Evolutionary conservation across 2,888 invertebrate genomes (phyloP), one percentile per base, ranked within the genome.

Genomic region (Leucozona laternaria): DNA sequence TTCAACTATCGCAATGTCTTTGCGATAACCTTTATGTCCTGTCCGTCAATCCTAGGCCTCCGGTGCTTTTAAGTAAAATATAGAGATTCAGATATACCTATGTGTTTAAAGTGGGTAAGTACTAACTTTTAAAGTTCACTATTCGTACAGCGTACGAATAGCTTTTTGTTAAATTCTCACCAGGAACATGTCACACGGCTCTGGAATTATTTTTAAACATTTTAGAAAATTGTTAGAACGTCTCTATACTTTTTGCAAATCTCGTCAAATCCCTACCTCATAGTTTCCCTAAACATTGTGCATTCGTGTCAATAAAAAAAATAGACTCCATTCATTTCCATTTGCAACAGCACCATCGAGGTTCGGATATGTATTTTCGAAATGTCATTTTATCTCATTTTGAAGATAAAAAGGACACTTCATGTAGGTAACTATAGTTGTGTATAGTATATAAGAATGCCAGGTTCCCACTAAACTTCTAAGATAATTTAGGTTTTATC

Each of bases 221-320:
- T 8, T 45, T 17, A 7, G n/a, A 17, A 2, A 45, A 17, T 45
- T 8, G 17, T 17, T 10, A 45, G 10, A 45, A 1, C 4, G 10
- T 20, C 17, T n/a, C 3, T 45, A 3, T 45, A 3, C 11, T 8
- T 5, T 28, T 4, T 34, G 11, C 11, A 17, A 17, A 11, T 34
- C 25, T 20, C 6, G 1, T 10, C 3, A 17, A 25, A 40, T 11
- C 10, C 5, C n/a, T 45, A 11, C 13, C 43, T 10, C 1, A 10
- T 10, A 22, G 13, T 22, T 20, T 37, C 25, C 22, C 43, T 15
- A 43, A 43, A 43, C 43, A 62, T 43, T 0, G 1, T 28, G 3
- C 25, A 25, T n/a, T 11, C 22, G 25, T 62, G 25, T 43, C 62
- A 62, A 62, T 62, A 62, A 25, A 58, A 62, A 43, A 3, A 7